Base-by-base conservation (phyloP, 2,113 vertebrate species). In the Butorides virescens region DNA sequence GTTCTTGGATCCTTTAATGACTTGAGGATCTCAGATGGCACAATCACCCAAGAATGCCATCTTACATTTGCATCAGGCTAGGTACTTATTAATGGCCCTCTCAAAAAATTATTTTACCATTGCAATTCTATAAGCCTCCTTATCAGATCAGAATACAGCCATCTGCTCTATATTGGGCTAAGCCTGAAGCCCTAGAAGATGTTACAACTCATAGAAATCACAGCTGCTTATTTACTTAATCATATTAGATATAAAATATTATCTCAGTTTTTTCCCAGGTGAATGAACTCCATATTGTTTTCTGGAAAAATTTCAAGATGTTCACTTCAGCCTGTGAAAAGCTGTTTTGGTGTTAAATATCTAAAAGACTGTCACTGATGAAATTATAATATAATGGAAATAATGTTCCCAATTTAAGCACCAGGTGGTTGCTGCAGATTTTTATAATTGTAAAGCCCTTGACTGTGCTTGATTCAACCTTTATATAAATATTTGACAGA, bases 181-280 rank as follows among this genome's bases (percentile, higher is more conserved):
- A 73, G 42, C 59, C 55, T 55, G 62, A 88, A 88, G 82, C 71
- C 46, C 63, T 77, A 88, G 90, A 90, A 88, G 78, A 86, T 90
- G 53, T 46, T 93, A 80, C 22, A 90, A 66, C 29, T 90, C 59
- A 46, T 10, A 52, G 61, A 80, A 92, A 88, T 73, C 68, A 71
- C 59, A 88, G 72, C 34, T 77, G 86, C 37, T 65, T 86, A 74
- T 96, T 92, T 94, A 88, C 52, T 92, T 92, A 95, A 93, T 80
- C 18, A 42, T 88, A 90, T 95, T 95, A 92, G n/a, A 78, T 78
- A 34, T 7, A 94, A 95, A 93, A 94, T 80, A 77, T 74, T 55
- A 77, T 86, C 56, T 83, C 39, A 49, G 32, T 61, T 74, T 47
- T 88, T 95, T 93, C 67, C 47, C 79, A 88, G 72, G 34, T 1